Base-by-base conservation (phyloP, 2,888 invertebrate species). In the Euplexia lucipara region DNA sequence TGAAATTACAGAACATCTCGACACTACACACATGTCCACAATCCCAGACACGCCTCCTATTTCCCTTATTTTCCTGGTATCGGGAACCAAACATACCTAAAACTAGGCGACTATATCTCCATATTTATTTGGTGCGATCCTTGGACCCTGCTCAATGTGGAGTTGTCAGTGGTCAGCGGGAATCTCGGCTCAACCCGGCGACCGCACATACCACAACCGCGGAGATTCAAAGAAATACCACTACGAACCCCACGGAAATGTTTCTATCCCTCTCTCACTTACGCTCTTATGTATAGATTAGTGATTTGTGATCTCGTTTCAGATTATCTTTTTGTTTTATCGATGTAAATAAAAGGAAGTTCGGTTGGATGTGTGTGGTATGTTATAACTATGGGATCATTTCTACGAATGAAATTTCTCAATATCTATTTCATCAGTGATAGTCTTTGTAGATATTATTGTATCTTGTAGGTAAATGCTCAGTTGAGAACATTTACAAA, bases 161-260 rank as follows among this genome's bases (percentile, higher is more conserved):
- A 70, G 60, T 68, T 81, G 88, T 88, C 86, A 80, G 86, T 89
- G 91, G 89, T 91, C 91, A 89, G 88, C 88, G 81, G 85, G 90
- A 93, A 94, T 94, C 94, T 93, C 92, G 83, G 89, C 73, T 79
- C 75, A 79, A 62, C 81, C 84, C 83, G 81, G 76, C 83, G 85
- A 90, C 93, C 93, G 90, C 92, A 89, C 92, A 92, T 93, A 90
- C 92, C 92, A 84, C 78, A 81, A 85, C 84, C 82, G 85, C 88
- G 86, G 88, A 87, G 87, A 90, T 88, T 91, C 89, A 70, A 86
- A 89, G 88, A 89, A 89, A 92, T 92, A 89, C 92, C 90, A 76
- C 80, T 79, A 81, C 86, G 82, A 75, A 77, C 83, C 86, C 82
- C 73, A 82, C 72, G 68, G 63, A 79, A 79, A 78, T 81, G 71